phyloP scores from a whole-genome alignment of 2,113 vertebrate species.

The Scomber japonicus region DNA sequence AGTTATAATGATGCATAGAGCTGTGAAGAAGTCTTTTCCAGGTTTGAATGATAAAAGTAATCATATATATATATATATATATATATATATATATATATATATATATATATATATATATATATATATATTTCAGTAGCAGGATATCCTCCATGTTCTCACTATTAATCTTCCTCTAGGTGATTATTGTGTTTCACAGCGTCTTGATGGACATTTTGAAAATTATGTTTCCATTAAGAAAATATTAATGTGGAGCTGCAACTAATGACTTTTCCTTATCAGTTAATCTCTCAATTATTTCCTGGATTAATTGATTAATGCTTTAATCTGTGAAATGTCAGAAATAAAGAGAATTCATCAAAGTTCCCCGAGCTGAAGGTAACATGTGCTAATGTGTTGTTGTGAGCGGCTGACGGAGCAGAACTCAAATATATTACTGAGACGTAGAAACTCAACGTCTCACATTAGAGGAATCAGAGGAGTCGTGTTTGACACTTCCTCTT shows the following conservation, averaged over 20 bases:
- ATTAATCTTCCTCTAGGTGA: no score
- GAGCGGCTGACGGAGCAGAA: neutral
- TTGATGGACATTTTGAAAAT: slow-evolving; percentile 6
- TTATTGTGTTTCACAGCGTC: neutral
- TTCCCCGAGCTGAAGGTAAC: neutral
- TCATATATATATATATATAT: no score
- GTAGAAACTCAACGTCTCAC: neutral
- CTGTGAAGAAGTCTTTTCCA: neutral
- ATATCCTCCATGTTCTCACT: no score
- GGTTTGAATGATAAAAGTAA: neutral
- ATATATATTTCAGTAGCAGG: no score
- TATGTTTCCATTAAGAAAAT: slow-evolving; percentile 9
- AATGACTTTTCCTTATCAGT: slow-evolving; percentile 14
- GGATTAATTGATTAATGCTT: no score
- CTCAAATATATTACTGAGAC: neutral
- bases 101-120: no score
- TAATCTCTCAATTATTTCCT: neutral
- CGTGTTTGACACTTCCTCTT: neutral
- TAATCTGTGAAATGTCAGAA: no score
- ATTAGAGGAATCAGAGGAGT: neutral
- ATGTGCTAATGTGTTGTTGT: neutral
- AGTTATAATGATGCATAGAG: neutral
- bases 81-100: no score
- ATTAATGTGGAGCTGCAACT: slow-evolving; percentile 7
- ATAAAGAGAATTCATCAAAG: no score